Evolutionary conservation across 53 echinoderm and acorn worm genomes (phyloP), one percentile per base, ranked within the genome.

Genomic region (Temnopleurus reevesii): DNA sequence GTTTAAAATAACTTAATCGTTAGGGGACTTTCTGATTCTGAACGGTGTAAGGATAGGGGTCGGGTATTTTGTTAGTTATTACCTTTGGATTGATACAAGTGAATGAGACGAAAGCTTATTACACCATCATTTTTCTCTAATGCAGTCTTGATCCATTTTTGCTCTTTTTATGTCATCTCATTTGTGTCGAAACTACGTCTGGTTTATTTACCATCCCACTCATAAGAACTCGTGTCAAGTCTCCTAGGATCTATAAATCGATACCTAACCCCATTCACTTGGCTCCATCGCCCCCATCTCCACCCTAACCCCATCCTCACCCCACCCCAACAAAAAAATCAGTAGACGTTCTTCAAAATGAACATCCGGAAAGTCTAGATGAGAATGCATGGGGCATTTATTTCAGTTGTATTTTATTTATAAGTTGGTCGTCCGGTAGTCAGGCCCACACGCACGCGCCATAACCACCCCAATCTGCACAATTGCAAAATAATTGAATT

Each of bases 401-500:
- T 71, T 71, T 71, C 71, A 71, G 41, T 6, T n/a, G 41, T 13
- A 12, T 41, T 71, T n/a, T n/a, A n/a, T n/a, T n/a, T n/a, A 71
- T n/a, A 71, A 21, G 71, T 71, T 41, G 43, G 71, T 71, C n/a
- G n/a, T n/a, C n/a, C n/a, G n/a, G n/a, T n/a, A n/a, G 71, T n/a
- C 29, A 71, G 8, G 38, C 41, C 41, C 43, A n/a, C 71, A 71
- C 71, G 71, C 71, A 9, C 58, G 21, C 13, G 41, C 41, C 41
- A 18, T 1, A 41, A 36, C 26, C 9, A 21, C 41, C 9, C 18
- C 71, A 71, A 71, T 71, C 71, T 71, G 4, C 23, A 71, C 19
- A 71, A 71, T 71, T 71, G 71, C 71, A 71, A 71, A 71, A 71
- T 71, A 71, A 71, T 71, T 71, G 23, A 71, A 71, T 71, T 71